Base-by-base conservation (phyloP, 2,797 vertebrate genomes). In the Paratrypauchen microcephalus region DNA sequence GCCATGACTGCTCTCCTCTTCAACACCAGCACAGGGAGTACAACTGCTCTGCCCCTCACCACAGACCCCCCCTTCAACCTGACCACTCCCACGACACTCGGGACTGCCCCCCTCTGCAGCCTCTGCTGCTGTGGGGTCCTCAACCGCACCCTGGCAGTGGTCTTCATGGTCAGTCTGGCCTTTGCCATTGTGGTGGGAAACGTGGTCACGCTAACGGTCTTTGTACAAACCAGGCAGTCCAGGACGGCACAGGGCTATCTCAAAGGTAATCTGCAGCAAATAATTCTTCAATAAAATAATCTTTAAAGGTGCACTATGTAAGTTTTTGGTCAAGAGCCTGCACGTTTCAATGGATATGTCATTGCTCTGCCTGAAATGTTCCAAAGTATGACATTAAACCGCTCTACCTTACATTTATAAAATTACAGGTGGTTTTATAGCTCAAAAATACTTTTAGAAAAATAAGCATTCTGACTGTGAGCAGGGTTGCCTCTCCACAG, bases 201-300 rank as follows among this genome's bases (percentile, higher is more conserved):
- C n/a, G 89, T 94, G 75, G 76, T 95, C 84, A 95, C 92, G 0
- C 91, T 96, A 6, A 91, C 92, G 1, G 94, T 95, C 41, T 94
- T 95, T 79, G 89, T 94, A 78, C 89, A 92, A 76, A 93, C 91
- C 0, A 91, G 89, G 71, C 94, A 93, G 66, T 93, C 93, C 7
- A 87, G 89, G 48, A 95, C 94, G 1, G 88, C 94, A 4, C 95
- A 95, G 69, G 92, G 93, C 57, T 95, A 94, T 73, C 87, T 95
- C 54, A 95, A 95, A 94, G 93, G 94, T 94, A 85, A 81, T 36
- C 1, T 36, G 32, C 32, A 36, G 32, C 9, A 36, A 36, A 36
- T 36, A 8, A 1, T 36, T 36, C 32, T 36, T 9, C 7, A 36
- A 9, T 36, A 9, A 36, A 36, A 36, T 36, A 36, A 36, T 2